These are phyloP conservation scores for Lepilemur ruficaudatus DNA, from an alignment of 2,797 vertebrate genomes.

Conservation along the genomic window DNA sequence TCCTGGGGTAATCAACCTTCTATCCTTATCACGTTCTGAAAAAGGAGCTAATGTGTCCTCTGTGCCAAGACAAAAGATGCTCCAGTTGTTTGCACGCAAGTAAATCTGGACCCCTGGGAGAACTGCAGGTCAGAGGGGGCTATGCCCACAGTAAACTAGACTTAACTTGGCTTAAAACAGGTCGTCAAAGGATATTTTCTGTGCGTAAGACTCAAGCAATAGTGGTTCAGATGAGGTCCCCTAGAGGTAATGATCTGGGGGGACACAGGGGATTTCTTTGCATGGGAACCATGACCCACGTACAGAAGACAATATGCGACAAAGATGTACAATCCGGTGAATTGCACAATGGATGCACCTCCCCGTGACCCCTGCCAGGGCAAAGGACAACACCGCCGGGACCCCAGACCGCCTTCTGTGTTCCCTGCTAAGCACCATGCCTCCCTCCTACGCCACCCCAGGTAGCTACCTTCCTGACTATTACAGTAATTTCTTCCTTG, in stretches of 20 bases:
- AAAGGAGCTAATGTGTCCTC: neutral
- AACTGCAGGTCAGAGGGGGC: fast-evolving
- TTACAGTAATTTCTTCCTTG: neutral
- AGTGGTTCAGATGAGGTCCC: too few species aligned
- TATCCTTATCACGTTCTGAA: neutral
- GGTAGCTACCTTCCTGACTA: too few species aligned
- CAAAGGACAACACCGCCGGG: neutral
- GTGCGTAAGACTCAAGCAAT: neutral
- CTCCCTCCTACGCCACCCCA: fast-evolving
- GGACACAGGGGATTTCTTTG: neutral
- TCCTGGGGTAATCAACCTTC: neutral
- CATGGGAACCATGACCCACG: neutral
- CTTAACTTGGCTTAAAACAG: neutral
- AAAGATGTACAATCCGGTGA: neutral
- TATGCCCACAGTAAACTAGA: neutral
- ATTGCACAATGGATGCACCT: neutral
- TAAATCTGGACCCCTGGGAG: neutral
- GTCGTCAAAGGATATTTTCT: neutral
- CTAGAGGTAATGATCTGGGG: neutral
- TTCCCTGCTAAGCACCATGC: fast-evolving
- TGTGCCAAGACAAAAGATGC: neutral
- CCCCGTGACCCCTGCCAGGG: too few species aligned
- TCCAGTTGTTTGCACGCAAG: neutral
- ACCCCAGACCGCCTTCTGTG: neutral
- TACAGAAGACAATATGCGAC: neutral